A percentile compares a stretch with the other conserved stretches of the same genome.
Conservation (phyloP, 2,888 invertebrate genomes). For the Lithodes maja region DNA sequence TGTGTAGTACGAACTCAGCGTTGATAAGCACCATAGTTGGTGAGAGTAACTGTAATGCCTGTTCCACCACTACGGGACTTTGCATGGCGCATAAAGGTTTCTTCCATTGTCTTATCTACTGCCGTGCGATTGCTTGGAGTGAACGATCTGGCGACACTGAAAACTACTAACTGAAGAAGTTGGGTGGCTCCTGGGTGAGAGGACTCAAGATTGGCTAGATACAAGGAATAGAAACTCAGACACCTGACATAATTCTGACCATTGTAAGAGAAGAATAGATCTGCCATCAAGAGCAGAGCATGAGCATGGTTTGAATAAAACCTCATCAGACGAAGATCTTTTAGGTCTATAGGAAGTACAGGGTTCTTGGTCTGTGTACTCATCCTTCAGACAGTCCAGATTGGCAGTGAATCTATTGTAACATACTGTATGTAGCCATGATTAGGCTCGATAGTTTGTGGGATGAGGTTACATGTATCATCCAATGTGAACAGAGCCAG, state of each 20-base stretch:
- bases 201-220: not conserved
- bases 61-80: not conserved
- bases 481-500: not conserved
- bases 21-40: not conserved
- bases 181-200: not conserved
- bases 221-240: not conserved
- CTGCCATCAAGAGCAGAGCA: not conserved
- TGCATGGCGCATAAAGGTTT: slow-evolving; percentile 21
- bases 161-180: not conserved
- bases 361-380: not conserved
- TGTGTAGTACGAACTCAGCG: not conserved
- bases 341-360: not conserved
- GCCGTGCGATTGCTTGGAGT: not conserved
- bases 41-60: not conserved
- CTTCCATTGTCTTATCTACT: slow-evolving; percentile 20
- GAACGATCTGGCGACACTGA: slow-evolving; percentile 4
- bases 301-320: not conserved
- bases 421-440: not conserved
- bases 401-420: slow-evolving; percentile 1
- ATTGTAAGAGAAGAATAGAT: not conserved
- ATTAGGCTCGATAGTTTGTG: not conserved
- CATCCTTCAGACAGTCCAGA: not conserved
- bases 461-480: not conserved
- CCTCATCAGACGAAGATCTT: not conserved
- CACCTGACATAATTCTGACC: not conserved